Conservation (phyloP, 2,888 invertebrate genomes). For the Plemyria rubiginata region DNA sequence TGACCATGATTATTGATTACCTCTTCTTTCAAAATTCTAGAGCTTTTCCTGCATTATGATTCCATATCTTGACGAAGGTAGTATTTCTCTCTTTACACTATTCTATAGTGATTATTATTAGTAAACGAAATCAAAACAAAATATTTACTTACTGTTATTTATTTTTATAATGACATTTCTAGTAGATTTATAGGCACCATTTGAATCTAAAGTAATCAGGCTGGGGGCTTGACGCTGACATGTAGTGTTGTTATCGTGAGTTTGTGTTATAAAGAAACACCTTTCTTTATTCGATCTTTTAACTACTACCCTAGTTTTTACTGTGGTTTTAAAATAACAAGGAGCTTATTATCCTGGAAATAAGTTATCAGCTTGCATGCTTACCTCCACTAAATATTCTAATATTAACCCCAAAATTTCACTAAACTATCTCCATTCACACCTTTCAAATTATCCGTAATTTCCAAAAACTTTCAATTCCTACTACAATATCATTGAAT, state of each 20-base stretch:
- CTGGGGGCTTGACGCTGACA: conserved; percentile 54
- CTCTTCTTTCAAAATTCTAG: too few relatives aligned
- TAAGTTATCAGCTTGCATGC: background rate
- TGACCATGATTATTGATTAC: too few relatives aligned
- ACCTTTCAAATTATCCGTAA: conserved; percentile 47
- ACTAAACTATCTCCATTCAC: conserved; percentile 33
- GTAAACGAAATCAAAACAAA: too few relatives aligned
- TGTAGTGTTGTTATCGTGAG: conserved; percentile 45
- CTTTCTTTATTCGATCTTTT: background rate
- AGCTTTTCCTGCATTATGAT: too few relatives aligned
- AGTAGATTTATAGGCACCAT: conserved; percentile 45
- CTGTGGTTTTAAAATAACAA: background rate
- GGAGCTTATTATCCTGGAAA: background rate
- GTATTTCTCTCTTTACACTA: too few relatives aligned
- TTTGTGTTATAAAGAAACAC: conserved; percentile 23
- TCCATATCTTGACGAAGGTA: too few relatives aligned
- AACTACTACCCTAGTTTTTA: background rate
- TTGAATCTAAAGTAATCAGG: conserved; percentile 64
- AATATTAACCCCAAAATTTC: background rate
- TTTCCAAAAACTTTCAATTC: conserved; percentile 71
- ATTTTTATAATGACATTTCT: conserved; percentile 27
- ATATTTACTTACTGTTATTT: background rate
- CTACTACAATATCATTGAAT: conserved; percentile 68
- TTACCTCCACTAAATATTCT: background rate
- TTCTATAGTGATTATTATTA: too few relatives aligned